These are phyloP conservation scores for Bugulina stolonifera DNA, from an alignment of 2,888 invertebrate species.

Conservation along the genomic window DNA sequence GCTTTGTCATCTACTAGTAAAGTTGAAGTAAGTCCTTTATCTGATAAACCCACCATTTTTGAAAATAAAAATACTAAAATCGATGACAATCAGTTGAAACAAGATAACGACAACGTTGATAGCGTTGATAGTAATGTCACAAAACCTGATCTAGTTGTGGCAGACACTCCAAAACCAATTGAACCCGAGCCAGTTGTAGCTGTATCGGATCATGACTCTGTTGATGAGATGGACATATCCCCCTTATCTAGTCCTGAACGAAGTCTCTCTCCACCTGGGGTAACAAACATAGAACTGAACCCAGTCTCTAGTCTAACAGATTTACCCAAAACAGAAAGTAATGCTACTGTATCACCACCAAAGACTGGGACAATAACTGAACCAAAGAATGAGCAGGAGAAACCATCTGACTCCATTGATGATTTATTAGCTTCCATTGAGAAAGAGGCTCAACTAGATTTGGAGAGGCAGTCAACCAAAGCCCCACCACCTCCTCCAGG, in stretches of 20 bases:
- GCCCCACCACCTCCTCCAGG: neutral
- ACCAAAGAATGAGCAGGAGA: too few species aligned
- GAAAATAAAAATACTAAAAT: neutral
- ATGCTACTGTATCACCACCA: too few species aligned
- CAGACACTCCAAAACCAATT: neutral
- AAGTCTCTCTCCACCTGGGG: neutral
- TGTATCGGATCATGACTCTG: neutral
- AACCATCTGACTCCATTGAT: neutral
- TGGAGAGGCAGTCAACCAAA: neutral
- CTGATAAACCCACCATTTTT: neutral
- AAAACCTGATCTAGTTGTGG: neutral
- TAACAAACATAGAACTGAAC: too few species aligned
- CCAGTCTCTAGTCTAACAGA: too few species aligned
- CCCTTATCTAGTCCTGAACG: neutral
- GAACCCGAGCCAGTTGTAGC: neutral
- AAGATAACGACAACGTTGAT: neutral
- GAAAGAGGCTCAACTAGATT: neutral
- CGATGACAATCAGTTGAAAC: neutral
- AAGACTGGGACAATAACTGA: too few species aligned
- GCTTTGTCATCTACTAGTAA: neutral
- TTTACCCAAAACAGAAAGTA: too few species aligned
- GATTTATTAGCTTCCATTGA: neutral
- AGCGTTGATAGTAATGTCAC: neutral
- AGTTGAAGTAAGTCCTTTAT: neutral
- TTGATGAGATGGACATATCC: slow-evolving; percentile 16